Evolutionary conservation across 2,888 invertebrate species (phyloP).

Genomic region (Keiferia lycopersicella): DNA sequence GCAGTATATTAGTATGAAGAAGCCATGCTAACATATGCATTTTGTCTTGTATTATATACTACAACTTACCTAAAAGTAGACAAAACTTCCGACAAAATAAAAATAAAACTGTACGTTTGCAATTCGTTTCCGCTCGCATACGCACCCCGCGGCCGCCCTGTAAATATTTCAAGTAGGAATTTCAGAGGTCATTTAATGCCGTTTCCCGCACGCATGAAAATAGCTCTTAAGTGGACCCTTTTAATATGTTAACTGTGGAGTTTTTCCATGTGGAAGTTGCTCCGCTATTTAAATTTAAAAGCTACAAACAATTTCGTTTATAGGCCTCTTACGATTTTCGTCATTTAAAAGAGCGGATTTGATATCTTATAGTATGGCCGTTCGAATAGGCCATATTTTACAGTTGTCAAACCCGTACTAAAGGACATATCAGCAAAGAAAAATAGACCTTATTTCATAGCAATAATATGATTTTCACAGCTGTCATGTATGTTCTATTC

Average conservation of each 20-base stretch:
- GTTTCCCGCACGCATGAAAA: slow-evolving; percentile 51
- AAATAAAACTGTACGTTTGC: slow-evolving; percentile 2
- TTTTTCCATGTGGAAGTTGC: slow-evolving; percentile 27
- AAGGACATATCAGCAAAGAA: too few species aligned
- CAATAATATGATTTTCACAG: too few species aligned
- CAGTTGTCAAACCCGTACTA: too few species aligned
- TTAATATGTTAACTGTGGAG: slow-evolving; percentile 34
- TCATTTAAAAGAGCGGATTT: slow-evolving; percentile 1
- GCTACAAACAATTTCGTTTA: slow-evolving; percentile 27
- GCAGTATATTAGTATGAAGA: too few species aligned
- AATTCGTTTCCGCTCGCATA: slow-evolving; percentile 5
- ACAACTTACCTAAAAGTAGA: too few species aligned
- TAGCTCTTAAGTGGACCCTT: slow-evolving; percentile 47
- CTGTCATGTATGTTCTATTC: too few species aligned
- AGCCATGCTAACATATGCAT: too few species aligned
- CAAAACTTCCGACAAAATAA: too few species aligned
- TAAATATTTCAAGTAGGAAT: slow-evolving; percentile 60
- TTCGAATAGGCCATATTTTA: too few species aligned
- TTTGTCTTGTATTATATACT: too few species aligned
- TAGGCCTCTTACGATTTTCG: slow-evolving; percentile 23
- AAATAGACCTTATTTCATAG: too few species aligned
- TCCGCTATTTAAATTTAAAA: slow-evolving; percentile 26
- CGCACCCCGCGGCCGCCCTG: slow-evolving; percentile 34
- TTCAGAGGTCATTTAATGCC: slow-evolving; percentile 54
- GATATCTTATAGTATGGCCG: too few species aligned